Evolutionary conservation across 1,140 invertebrate genomes (phyloP).

Genomic region (Acromyrmex heyeri): DNA sequence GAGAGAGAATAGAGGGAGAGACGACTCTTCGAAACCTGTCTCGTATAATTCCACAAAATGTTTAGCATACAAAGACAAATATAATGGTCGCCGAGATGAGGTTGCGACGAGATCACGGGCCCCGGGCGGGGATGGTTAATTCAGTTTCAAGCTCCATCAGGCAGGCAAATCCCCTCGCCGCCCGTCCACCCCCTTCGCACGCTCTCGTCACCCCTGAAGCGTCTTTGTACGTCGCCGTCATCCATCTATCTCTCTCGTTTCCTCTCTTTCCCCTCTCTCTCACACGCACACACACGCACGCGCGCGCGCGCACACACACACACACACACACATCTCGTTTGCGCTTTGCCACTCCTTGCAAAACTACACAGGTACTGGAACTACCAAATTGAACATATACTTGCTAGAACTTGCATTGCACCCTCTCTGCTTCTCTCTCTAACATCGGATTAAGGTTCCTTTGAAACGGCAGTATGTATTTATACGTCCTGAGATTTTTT

Average conservation of each 20-base stretch:
- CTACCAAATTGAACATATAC: constrained; percentile 51
- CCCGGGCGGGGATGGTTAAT: constrained; percentile 82
- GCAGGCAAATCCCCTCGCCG: constrained; percentile 75
- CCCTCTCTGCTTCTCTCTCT: not conserved
- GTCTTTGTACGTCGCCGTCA: constrained; percentile 71
- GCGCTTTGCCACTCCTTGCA: constrained; percentile 37
- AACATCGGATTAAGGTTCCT: constrained; percentile 8
- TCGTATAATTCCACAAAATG: constrained; percentile 82
- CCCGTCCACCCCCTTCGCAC: constrained; percentile 60
- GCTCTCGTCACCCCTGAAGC: constrained; percentile 68
- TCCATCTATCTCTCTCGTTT: constrained; percentile 56
- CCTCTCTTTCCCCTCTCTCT: not conserved
- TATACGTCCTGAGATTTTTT: not conserved
- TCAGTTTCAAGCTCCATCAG: constrained; percentile 84
- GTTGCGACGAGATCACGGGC: constrained; percentile 79
- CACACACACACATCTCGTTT: constrained; percentile 1
- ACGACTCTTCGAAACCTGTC: constrained; percentile 71
- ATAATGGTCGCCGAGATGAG: constrained; percentile 83
- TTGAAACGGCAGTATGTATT: not conserved
- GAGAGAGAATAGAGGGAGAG: constrained; percentile 48
- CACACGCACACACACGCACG: too few relatives aligned
- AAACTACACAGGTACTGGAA: constrained; percentile 50
- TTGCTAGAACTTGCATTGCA: constrained; percentile 12
- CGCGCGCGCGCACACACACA: too few relatives aligned
- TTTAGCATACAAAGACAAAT: constrained; percentile 85